Evolutionary conservation across 2,113 vertebrate species (phyloP), one percentile per base, ranked within the genome.

Genomic region (Murina feae): DNA sequence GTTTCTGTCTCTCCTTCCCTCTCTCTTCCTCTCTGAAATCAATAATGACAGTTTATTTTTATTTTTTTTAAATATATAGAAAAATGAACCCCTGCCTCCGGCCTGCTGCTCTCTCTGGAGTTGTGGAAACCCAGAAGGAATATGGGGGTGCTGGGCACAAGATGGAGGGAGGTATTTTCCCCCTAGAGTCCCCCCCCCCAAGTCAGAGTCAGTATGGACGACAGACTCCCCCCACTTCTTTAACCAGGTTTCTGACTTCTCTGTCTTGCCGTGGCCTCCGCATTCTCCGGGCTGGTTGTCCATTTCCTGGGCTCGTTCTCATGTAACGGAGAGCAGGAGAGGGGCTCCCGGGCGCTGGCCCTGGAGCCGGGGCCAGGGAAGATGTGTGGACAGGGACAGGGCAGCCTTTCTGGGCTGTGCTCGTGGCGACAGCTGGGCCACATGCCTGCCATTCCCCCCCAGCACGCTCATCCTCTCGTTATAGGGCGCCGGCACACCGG

Each of bases 361-460:
- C 21, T 0, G 6, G 76, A 25, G 44, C 69, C 30, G 28, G 14
- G 28, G 12, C 30, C 28, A 35, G 32, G 72, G 4, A 23, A 82
- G 37, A 9, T 44, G 28, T 4, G 35, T 47, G 55, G 39, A 32
- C 18, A 42, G 4, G 9, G 7, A 12, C 58, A 11, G 58, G 58
- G 23, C 9, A 0, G 0, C 68, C 60, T 7, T 17, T 44, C 11
- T 0, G 14, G 58, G 82, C 66, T 2, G 76, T 76, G 35, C 55
- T 85, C 6, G 1, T 42, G 0, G 32, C 1, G 80, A 93, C 92
- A 96, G 95, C 97, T 96, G 95, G 76, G 58, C 39, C n/a, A 21
- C 94, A 93, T 96, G 95, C 94, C 84, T 90, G 84, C 91, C 96
- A 95, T 97, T 96, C 96, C 80, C 83, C 83, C 9, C 35, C 35